These are phyloP conservation scores for Nemotelus nigrinus DNA, from an alignment of 2,888 invertebrate genomes.

Conservation along the genomic window DNA sequence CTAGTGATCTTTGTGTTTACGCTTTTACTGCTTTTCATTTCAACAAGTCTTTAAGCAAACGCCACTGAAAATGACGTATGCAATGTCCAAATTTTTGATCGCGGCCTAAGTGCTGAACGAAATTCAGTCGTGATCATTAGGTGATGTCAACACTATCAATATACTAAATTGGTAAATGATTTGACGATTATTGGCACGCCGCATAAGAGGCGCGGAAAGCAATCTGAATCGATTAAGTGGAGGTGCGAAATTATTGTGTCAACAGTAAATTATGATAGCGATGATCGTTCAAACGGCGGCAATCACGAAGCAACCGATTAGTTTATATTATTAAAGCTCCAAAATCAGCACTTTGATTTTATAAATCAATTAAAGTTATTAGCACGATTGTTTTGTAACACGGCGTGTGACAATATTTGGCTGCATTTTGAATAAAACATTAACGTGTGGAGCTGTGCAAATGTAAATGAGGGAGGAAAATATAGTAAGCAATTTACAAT, in stretches of 20 bases:
- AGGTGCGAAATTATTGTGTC: conserved; percentile 12
- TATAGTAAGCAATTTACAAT: too few relatives aligned
- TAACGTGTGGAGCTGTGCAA: too few relatives aligned
- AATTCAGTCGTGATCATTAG: background rate
- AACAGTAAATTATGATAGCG: conserved; percentile 2
- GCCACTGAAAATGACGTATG: conserved; percentile 10
- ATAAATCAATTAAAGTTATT: conserved; percentile 23
- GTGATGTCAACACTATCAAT: conserved; percentile 27
- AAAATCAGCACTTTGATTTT: conserved; percentile 5
- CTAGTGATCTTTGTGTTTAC: background rate
- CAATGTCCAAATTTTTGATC: background rate
- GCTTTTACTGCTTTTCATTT: background rate
- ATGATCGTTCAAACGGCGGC: background rate
- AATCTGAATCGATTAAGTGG: background rate
- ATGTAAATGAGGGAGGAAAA: too few relatives aligned
- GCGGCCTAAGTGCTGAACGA: background rate
- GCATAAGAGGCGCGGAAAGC: background rate
- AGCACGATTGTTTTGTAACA: background rate
- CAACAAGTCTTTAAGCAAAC: too few relatives aligned
- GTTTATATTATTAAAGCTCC: background rate
- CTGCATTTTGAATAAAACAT: background rate
- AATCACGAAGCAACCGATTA: background rate
- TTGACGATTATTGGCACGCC: background rate
- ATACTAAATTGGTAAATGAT: background rate
- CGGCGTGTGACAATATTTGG: too few relatives aligned